A percentile compares a stretch with the other conserved stretches of the same genome.
These are phyloP conservation scores for Cebidichthys violaceus DNA, from an alignment of 2,113 vertebrate species.

Conservation along the genomic window DNA sequence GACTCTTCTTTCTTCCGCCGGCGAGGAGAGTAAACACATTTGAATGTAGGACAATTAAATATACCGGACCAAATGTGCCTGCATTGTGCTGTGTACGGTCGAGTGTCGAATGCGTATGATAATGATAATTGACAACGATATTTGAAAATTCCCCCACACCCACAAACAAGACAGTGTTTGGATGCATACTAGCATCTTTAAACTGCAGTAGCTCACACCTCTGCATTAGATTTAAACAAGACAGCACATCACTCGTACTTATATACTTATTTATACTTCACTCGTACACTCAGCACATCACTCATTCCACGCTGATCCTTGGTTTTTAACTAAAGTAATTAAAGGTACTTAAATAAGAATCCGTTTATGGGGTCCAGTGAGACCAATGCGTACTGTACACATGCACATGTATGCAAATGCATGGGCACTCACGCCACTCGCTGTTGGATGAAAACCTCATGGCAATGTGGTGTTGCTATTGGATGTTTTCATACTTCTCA, in stretches of 20 bases:
- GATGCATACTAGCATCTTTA: constrained; percentile 1
- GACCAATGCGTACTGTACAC: not conserved
- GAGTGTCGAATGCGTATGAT: constrained; percentile 16
- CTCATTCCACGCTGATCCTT: not conserved
- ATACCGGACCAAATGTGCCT: constrained; percentile 1
- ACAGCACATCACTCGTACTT: not conserved
- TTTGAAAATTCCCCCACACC: not conserved
- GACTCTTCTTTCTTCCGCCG: constrained; percentile 82
- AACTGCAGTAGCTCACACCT: not conserved
- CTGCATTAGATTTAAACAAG: not conserved
- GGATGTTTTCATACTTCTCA: not conserved
- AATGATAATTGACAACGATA: constrained; percentile 43
- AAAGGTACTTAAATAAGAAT: not conserved
- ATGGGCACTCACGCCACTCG: not conserved
- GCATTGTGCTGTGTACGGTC: constrained; percentile 24
- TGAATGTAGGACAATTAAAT: constrained; percentile 51
- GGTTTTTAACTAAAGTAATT: not conserved
- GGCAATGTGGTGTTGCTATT: not conserved
- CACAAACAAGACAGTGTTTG: not conserved
- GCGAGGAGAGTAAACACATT: constrained; percentile 21
- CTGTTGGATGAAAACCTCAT: not conserved
- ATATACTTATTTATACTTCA: not conserved
- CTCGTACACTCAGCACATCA: not conserved
- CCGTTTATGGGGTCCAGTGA: not conserved
- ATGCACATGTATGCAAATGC: not conserved